Percentiles rank a stretch among this genome's conserved stretches.
phyloP scores from a whole-genome alignment of 2,888 invertebrate species.

The Calameuta pallipes region DNA sequence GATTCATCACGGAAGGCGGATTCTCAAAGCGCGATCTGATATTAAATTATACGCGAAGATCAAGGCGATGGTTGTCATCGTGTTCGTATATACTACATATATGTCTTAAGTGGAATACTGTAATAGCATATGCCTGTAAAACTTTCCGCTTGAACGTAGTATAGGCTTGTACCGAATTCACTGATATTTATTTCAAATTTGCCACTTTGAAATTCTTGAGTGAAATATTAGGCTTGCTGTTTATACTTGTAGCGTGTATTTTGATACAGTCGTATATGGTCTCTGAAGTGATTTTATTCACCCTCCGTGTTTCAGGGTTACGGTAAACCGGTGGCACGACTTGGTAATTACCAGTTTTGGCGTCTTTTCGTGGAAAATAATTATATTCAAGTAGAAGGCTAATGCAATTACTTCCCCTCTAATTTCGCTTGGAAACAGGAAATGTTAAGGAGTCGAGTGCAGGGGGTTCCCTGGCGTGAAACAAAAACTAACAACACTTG shows the following conservation, averaged over 20 bases:
- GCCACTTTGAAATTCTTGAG: neutral
- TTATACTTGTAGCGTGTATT: neutral
- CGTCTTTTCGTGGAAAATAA: neutral
- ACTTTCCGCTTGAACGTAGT: neutral
- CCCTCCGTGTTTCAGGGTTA: neutral
- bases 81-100: neutral
- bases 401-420: conserved; percentile 1
- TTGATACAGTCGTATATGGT: neutral
- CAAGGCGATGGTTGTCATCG: neutral
- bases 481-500: conserved; percentile 13
- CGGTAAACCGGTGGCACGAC: neutral
- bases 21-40: neutral
- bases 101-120: neutral
- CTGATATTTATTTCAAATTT: neutral
- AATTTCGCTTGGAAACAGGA: neutral
- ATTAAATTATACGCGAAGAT: neutral
- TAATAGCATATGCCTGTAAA: neutral
- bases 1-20: neutral
- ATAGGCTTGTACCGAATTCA: neutral
- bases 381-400: neutral
- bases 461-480: neutral
- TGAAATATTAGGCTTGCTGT: neutral
- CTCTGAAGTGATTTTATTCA: neutral
- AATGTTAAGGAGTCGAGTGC: neutral
- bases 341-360: neutral